phyloP scores from a whole-genome alignment of 2,113 vertebrate species.

The Pan troglodytes region DNA sequence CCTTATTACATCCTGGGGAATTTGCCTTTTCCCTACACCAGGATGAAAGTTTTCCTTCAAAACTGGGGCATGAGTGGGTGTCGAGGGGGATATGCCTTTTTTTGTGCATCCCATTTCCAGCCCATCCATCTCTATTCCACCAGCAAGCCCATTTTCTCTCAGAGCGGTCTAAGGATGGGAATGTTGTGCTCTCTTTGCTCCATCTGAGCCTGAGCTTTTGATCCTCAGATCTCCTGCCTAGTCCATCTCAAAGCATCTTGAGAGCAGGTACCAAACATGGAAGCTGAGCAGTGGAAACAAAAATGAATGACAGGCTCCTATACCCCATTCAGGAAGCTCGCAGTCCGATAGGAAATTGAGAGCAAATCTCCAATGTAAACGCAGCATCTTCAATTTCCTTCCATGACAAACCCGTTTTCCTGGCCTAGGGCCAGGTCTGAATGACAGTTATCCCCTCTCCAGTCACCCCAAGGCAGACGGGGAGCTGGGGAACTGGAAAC shows the following conservation, averaged over 20 bases:
- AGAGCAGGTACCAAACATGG: not conserved
- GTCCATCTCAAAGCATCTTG: not conserved
- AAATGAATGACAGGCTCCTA: not conserved
- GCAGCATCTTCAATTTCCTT: slow-evolving; percentile 29
- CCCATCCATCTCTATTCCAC: not conserved
- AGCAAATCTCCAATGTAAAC: not conserved
- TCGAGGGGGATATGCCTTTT: not conserved
- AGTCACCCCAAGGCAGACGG: not conserved
- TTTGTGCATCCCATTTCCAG: not conserved
- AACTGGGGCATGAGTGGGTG: not conserved
- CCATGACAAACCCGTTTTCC: slow-evolving; percentile 13
- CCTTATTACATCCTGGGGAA: not conserved
- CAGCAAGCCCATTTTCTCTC: not conserved
- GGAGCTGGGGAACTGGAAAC: not conserved
- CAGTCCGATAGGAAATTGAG: slow-evolving; percentile 15
- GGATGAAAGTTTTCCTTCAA: slow-evolving; percentile 9
- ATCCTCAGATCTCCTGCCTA: not conserved
- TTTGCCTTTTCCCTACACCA: not conserved
- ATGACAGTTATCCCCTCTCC: not conserved
- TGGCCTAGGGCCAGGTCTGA: not conserved
- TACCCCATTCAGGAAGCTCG: not conserved
- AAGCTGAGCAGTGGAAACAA: not conserved
- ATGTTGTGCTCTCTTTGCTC: not conserved
- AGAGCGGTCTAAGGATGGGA: not conserved
- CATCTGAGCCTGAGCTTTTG: not conserved